These are phyloP conservation scores for Argya squamiceps DNA, from an alignment of 2,797 vertebrate species.

Conservation along the genomic window DNA sequence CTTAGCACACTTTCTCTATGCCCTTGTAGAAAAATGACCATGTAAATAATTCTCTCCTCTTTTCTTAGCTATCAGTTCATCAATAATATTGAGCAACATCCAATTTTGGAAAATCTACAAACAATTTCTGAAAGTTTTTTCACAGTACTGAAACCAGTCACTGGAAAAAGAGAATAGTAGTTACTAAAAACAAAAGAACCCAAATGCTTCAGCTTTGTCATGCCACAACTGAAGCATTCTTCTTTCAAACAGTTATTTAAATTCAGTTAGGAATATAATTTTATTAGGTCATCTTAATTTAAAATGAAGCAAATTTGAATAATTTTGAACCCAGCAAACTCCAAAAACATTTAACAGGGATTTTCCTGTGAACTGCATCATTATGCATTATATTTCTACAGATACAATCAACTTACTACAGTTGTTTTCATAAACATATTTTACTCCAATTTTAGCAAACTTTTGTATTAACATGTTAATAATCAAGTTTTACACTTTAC, in stretches of 20 bases:
- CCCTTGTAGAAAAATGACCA: not conserved
- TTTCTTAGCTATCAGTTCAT: not conserved
- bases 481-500: not conserved
- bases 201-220: not conserved
- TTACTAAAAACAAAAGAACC: not conserved
- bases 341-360: not conserved
- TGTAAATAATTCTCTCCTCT: not conserved
- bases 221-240: not conserved
- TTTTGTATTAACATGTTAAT: not conserved
- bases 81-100: not conserved
- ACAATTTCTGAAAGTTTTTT: not conserved
- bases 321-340: not conserved
- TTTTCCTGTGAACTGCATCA: not conserved
- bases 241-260: not conserved
- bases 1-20: not conserved
- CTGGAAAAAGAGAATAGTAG: not conserved
- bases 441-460: not conserved
- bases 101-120: not conserved
- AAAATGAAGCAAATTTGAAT: not conserved
- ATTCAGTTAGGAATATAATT: not conserved
- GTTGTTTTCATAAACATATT: fast-evolving
- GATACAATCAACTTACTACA: not conserved
- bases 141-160: not conserved
- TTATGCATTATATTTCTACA: not conserved
- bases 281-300: not conserved